Percentiles rank a stretch among this genome's conserved stretches.
Conservation (phyloP, 35 echinoderm and acorn worm genomes). For the Heliocidaris erythrogramma region DNA sequence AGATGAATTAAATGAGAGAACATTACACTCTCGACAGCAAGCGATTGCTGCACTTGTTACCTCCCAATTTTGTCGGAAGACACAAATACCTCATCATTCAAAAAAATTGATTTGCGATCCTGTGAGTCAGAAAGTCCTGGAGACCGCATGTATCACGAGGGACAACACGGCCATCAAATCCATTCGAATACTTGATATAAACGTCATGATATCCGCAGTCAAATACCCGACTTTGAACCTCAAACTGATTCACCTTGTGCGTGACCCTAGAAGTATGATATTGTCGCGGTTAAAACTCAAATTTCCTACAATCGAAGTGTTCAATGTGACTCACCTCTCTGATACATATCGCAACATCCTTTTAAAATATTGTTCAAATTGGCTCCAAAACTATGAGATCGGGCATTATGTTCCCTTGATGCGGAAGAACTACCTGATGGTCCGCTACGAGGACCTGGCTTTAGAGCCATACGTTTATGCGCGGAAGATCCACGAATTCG, state of each 20-base stretch:
- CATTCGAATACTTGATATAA: constrained; percentile 62
- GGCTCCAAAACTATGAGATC: constrained; percentile 66
- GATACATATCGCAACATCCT: constrained; percentile 63
- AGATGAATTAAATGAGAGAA: constrained; percentile 32
- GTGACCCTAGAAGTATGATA: constrained; percentile 69
- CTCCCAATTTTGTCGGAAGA: not conserved
- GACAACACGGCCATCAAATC: constrained; percentile 55
- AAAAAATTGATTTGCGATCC: not conserved
- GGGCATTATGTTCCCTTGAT: constrained; percentile 57
- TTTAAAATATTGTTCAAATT: constrained; percentile 63
- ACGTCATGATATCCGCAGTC: constrained; percentile 57
- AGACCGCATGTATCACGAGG: constrained; percentile 36
- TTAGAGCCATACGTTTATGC: constrained; percentile 44
- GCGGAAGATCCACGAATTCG: constrained; percentile 47
- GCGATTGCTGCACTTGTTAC: not conserved
- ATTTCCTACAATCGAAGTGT: constrained; percentile 35
- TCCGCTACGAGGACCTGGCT: constrained; percentile 69
- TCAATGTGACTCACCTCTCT: constrained; percentile 55
- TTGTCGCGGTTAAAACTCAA: constrained; percentile 59
- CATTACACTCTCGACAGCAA: not conserved
- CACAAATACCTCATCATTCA: not conserved
- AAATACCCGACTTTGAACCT: constrained; percentile 46
- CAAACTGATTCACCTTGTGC: constrained; percentile 68
- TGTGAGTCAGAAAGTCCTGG: constrained; percentile 5
- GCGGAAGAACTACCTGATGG: constrained; percentile 57